phyloP scores from a whole-genome alignment of 2,888 invertebrate species.

The Hydrotaea diabolus region DNA sequence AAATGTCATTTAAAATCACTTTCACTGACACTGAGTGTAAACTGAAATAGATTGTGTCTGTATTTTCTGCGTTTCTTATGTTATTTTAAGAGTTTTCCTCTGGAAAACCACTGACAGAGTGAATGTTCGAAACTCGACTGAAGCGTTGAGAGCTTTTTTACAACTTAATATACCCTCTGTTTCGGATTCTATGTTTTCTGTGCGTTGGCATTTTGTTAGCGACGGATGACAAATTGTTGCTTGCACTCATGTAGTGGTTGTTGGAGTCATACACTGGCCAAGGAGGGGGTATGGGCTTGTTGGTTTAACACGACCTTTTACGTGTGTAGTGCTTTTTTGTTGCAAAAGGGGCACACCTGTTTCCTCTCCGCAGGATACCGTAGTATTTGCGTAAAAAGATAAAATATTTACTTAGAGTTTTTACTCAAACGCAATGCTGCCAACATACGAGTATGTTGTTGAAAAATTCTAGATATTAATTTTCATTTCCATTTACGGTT shows the following conservation, averaged over 20 bases:
- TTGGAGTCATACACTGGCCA: neutral
- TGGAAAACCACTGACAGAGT: conserved; percentile 70
- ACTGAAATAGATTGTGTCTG: conserved; percentile 71
- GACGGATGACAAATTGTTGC: conserved; percentile 4
- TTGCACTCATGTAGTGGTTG: neutral
- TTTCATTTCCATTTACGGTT: too few species aligned
- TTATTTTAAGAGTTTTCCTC: conserved; percentile 2
- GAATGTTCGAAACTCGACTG: conserved; percentile 81
- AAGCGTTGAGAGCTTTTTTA: conserved; percentile 74
- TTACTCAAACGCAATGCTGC: conserved; percentile 7
- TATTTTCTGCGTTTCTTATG: conserved; percentile 9
- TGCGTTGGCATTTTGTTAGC: conserved; percentile 15
- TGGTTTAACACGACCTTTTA: conserved; percentile 46
- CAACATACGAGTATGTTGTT: too few species aligned
- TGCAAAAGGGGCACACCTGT: conserved; percentile 56
- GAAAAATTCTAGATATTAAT: too few species aligned
- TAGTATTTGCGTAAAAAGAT: neutral
- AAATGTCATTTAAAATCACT: conserved; percentile 34
- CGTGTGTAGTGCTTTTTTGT: neutral
- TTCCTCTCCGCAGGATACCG: neutral
- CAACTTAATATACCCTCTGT: conserved; percentile 74
- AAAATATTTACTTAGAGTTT: neutral
- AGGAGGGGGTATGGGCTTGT: neutral
- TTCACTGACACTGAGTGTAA: conserved; percentile 74
- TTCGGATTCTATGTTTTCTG: conserved; percentile 53